Evolutionary conservation across 2,113 vertebrate species (phyloP).

Genomic region (Manacus vitellinus): DNA sequence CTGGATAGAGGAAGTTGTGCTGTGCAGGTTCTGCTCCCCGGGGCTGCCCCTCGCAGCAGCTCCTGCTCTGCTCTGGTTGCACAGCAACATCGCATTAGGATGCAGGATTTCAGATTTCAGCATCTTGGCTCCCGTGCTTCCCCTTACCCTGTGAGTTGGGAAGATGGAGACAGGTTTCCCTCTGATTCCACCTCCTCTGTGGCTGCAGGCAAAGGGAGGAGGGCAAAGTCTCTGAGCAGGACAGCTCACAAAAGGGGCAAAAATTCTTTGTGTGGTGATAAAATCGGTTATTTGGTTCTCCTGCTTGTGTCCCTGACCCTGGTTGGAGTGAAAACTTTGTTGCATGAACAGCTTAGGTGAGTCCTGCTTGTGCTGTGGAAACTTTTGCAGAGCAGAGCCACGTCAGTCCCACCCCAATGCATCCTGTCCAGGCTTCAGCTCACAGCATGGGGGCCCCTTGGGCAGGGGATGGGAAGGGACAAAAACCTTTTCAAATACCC

Average conservation of each 20-base stretch:
- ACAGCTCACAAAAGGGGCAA: neutral
- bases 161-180: neutral
- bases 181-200: neutral
- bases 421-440: accelerated
- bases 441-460: accelerated
- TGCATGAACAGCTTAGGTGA: neutral
- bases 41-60: neutral
- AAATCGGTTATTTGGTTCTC: neutral
- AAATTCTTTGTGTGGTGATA: neutral
- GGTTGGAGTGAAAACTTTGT: neutral
- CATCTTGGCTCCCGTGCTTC: neutral
- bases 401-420: neutral
- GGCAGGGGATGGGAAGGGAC: neutral
- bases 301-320: neutral
- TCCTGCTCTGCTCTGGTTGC: neutral
- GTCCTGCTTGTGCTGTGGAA: neutral
- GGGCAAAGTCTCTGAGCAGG: neutral
- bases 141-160: neutral
- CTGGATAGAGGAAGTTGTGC: neutral
- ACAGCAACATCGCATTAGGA: neutral
- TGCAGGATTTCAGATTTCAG: neutral
- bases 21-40: neutral
- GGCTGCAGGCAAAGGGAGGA: neutral
- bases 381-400: neutral
- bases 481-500: neutral